phyloP scores from a whole-genome alignment of 2,888 invertebrate genomes.

The Ceriagrion tenellum region DNA sequence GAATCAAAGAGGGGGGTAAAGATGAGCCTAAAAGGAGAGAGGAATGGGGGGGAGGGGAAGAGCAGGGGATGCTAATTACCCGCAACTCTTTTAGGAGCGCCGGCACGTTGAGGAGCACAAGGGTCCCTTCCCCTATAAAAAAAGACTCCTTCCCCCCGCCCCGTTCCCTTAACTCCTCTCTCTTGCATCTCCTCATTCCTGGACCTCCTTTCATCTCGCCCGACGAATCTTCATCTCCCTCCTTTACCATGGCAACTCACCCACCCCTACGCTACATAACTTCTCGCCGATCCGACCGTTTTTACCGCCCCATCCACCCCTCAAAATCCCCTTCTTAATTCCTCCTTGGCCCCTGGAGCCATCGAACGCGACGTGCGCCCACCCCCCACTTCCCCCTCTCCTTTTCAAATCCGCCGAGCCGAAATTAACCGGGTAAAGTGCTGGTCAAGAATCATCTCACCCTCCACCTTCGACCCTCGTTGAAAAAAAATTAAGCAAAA shows the following conservation, averaged over 20 bases:
- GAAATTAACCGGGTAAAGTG: background rate
- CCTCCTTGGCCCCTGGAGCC: background rate
- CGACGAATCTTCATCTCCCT: background rate
- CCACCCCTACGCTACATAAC: too few species aligned
- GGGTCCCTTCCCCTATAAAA: background rate
- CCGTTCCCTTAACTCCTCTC: too few species aligned
- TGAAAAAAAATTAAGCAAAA: background rate
- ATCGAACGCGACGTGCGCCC: background rate
- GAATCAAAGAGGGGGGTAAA: too few species aligned
- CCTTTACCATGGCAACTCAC: too few species aligned
- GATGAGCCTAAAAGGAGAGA: too few species aligned
- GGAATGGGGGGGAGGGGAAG: too few species aligned
- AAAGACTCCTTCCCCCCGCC: too few species aligned
- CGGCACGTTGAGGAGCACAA: background rate
- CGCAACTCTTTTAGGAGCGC: background rate
- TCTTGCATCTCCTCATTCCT: slow-evolving; percentile 16
- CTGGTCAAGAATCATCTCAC: background rate
- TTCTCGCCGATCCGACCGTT: too few species aligned
- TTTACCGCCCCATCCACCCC: too few species aligned
- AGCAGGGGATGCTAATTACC: background rate
- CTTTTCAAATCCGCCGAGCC: background rate
- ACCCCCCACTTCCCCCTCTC: background rate
- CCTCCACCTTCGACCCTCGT: background rate
- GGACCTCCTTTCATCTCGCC: background rate
- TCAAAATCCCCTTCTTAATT: background rate